A percentile compares a stretch with the other conserved stretches of the same genome.
Conservation (phyloP, 2,888 invertebrate genomes). For the Chrysolina oricalcia region DNA sequence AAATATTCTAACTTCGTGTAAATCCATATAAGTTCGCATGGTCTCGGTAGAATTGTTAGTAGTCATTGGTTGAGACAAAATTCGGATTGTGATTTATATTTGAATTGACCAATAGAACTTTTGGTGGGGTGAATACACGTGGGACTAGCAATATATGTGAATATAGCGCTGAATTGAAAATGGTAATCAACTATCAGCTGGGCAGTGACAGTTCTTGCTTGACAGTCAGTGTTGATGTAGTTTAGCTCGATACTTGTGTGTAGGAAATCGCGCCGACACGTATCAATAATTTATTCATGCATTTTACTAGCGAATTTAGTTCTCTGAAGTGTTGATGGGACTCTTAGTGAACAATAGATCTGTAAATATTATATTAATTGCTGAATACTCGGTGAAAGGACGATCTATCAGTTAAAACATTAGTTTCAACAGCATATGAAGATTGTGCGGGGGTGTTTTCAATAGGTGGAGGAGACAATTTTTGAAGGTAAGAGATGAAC, state of each 20-base stretch:
- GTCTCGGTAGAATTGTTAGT: background rate
- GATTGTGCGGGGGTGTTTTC: conserved; percentile 38
- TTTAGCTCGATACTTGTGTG: conserved; percentile 27
- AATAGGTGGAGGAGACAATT: conserved; percentile 32
- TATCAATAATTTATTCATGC: conserved; percentile 35
- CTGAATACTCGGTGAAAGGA: background rate
- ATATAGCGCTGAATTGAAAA: conserved; percentile 50
- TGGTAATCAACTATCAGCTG: conserved; percentile 57
- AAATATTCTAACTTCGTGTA: background rate
- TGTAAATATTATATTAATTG: background rate
- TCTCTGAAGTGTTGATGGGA: conserved; percentile 2
- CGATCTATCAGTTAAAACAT: conserved; percentile 25
- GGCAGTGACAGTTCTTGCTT: conserved; percentile 58
- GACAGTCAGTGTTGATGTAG: conserved; percentile 55
- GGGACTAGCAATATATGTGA: conserved; percentile 45
- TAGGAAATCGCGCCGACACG: conserved; percentile 50
- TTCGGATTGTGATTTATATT: background rate
- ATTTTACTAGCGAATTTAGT: conserved; percentile 45
- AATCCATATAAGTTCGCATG: conserved; percentile 20
- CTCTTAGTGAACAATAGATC: background rate
- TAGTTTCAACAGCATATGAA: conserved; percentile 11
- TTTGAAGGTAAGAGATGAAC: conserved; percentile 21
- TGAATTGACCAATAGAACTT: background rate
- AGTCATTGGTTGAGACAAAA: conserved; percentile 4
- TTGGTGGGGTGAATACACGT: conserved; percentile 7